Evolutionary conservation across 2,113 vertebrate species (phyloP), one percentile per base, ranked within the genome.

Genomic region (Scomber scombrus): DNA sequence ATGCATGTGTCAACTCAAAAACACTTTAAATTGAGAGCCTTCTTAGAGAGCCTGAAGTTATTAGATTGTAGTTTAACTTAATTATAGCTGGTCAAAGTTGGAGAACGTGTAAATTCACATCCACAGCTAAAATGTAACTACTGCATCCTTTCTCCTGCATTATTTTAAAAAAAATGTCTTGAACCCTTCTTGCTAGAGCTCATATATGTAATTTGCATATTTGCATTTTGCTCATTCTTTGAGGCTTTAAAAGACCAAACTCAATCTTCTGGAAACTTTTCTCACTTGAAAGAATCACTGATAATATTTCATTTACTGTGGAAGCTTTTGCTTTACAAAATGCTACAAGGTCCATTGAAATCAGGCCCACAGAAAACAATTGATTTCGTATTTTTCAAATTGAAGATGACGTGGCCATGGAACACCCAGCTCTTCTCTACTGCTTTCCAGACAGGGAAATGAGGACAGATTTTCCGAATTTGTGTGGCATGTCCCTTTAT

Each of bases 381-480:
- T 73, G 47, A 71, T 78, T 45, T 47, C 75, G 61, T 79, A 15
- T 81, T 84, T 54, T 10, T 71, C 51, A 85, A 72, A 81, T 57
- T 0, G 5, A 65, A 75, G 40, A 58, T 29, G 50, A 81, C 21
- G 15, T 45, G 14, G 47, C 75, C 46, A 16, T 15, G 43, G 55
- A 88, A 85, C 65, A 83, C 29, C 61, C 68, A 56, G 12, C 50
- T 81, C n/a, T 75, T 26, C 23, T 26, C 23, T 85, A n/a, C 50
- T 67, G 19, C 71, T 83, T 86, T 56, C 61, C 55, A 69, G 57
- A 54, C 56, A 58, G 55, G 64, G 81, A 85, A 91, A 90, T 77
- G 31, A 87, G 82, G 72, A 85, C 82, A 84, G 84, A 90, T 89
- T 87, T 72, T 79, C 73, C 83, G 50, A 80, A 83, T 86, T 86